phyloP scores from a whole-genome alignment of 2,113 vertebrate genomes.

The Tachysurus fulvidraco region DNA sequence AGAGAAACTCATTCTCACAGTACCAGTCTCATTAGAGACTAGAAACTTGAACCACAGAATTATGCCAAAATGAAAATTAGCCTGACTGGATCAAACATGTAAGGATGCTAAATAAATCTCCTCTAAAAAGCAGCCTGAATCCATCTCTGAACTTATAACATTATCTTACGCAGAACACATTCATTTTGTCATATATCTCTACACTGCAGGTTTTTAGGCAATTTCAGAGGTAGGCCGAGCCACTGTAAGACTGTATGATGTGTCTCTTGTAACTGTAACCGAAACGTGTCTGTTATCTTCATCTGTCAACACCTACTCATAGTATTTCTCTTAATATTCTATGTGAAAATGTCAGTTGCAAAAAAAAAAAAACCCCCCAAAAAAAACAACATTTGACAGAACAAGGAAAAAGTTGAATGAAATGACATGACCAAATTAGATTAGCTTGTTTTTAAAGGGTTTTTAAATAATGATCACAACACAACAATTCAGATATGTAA shows the following conservation, averaged over 20 bases:
- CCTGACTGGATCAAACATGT: background rate
- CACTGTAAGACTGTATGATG: background rate
- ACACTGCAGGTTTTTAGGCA: background rate
- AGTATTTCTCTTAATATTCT: background rate
- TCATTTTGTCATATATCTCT: background rate
- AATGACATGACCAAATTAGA: background rate
- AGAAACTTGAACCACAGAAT: background rate
- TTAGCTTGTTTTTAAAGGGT: background rate
- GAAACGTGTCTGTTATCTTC: background rate
- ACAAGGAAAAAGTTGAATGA: background rate
- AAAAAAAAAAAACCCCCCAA: no score
- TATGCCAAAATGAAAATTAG: background rate
- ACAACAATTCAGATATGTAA: background rate
- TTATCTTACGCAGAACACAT: background rate
- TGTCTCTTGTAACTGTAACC: background rate
- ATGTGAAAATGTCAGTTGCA: background rate
- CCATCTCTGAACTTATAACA: background rate
- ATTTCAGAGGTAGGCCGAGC: background rate
- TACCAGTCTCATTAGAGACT: constrained; percentile 46
- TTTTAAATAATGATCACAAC: background rate
- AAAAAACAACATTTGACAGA: background rate
- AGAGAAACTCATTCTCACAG: constrained; percentile 60
- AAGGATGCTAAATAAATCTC: background rate
- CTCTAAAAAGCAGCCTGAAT: background rate
- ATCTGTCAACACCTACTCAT: background rate